phyloP scores from a whole-genome alignment of 1,140 invertebrate species.

The Heliconius melpomene region DNA sequence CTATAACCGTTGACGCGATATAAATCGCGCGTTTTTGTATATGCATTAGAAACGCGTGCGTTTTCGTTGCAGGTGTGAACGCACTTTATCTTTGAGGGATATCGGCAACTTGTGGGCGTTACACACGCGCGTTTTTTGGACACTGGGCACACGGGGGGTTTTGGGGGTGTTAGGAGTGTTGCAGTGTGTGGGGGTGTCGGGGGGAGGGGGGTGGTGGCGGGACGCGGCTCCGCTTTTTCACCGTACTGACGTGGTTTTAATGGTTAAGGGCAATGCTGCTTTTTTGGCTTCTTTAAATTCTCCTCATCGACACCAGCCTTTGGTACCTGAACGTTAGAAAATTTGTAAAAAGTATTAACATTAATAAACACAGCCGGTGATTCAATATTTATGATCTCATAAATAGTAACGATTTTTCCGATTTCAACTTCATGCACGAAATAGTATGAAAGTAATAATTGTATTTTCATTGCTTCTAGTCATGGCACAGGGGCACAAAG shows the following conservation, averaged over 20 bases:
- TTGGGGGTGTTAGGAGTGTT: slow-evolving; percentile 29
- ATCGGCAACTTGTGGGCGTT: background rate
- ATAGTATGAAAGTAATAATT: no score
- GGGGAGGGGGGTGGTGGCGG: slow-evolving; percentile 35
- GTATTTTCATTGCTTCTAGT: no score
- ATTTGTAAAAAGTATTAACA: background rate
- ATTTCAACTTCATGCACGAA: no score
- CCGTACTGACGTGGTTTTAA: slow-evolving; percentile 73
- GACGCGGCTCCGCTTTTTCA: slow-evolving; percentile 64
- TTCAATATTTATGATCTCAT: no score
- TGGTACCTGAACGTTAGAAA: slow-evolving; percentile 80
- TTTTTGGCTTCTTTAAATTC: slow-evolving; percentile 90
- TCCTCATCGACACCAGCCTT: slow-evolving; percentile 92
- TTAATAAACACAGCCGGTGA: background rate
- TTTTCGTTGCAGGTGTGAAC: background rate
- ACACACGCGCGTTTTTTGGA: background rate
- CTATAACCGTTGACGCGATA: slow-evolving; percentile 16
- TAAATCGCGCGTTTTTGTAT: slow-evolving; percentile 4
- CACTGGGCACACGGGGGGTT: slow-evolving; percentile 37
- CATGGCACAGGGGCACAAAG: no score
- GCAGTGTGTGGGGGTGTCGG: slow-evolving; percentile 34
- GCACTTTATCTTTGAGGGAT: background rate
- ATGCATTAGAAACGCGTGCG: background rate
- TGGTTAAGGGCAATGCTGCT: slow-evolving; percentile 84
- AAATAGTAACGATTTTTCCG: no score